Conservation (phyloP, 2,888 invertebrate genomes). For the Coremacera marginata region DNA sequence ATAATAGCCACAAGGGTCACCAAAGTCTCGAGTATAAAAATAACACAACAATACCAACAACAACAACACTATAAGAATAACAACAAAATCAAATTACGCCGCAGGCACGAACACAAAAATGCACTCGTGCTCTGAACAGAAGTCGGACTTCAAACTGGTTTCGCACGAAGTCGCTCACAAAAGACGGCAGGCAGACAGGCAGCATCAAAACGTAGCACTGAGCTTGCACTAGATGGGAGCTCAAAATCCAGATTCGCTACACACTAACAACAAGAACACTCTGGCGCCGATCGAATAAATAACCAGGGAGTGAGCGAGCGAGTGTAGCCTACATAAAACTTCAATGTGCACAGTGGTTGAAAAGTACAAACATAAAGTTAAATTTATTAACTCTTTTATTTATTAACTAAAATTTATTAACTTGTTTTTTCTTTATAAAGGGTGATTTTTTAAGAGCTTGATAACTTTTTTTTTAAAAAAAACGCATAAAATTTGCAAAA, state of each 20-base stretch:
- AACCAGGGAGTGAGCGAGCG: neutral
- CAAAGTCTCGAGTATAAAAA: neutral
- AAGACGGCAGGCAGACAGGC: neutral
- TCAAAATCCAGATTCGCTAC: neutral
- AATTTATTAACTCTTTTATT: no score
- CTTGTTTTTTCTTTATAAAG: no score
- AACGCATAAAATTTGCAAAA: no score
- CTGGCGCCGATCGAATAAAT: conserved; percentile 3
- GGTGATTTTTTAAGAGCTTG: no score
- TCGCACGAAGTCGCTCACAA: neutral
- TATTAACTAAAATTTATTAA: no score
- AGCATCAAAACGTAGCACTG: neutral
- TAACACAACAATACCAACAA: neutral
- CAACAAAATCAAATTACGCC: neutral
- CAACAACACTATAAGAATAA: neutral
- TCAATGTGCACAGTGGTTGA: no score
- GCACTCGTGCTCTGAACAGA: conserved; percentile 15
- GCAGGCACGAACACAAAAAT: conserved; percentile 5
- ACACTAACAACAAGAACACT: neutral
- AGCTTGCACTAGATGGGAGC: neutral
- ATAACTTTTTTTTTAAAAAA: no score
- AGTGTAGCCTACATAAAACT: no score
- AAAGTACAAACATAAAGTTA: no score
- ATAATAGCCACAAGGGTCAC: conserved; percentile 14
- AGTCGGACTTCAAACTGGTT: neutral